Evolutionary conservation across 1,140 invertebrate genomes (phyloP).

Genomic region (Caenorhabditis tropicalis): DNA sequence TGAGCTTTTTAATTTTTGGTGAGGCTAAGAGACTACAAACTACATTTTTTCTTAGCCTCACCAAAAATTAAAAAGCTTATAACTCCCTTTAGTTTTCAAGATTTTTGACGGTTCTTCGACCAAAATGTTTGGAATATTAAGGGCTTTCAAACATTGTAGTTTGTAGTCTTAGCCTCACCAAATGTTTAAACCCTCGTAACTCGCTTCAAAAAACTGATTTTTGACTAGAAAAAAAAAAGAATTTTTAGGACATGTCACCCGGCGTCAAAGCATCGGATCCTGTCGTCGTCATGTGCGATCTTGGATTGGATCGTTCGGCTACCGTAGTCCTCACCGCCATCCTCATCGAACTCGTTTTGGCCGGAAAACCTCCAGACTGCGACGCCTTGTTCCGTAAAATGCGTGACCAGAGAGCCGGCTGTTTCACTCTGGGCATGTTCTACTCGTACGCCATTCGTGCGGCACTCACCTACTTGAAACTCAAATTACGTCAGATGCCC

Average conservation of each 20-base stretch:
- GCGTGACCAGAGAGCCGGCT: background rate
- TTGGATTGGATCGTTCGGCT: background rate
- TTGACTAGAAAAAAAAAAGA: background rate
- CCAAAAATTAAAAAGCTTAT: too few species aligned
- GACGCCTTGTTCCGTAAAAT: background rate
- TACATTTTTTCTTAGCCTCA: too few species aligned
- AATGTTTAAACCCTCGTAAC: background rate
- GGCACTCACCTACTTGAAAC: background rate
- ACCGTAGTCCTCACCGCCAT: slow-evolving; percentile 25
- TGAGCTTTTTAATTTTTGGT: too few species aligned
- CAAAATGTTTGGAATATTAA: too few species aligned
- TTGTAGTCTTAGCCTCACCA: too few species aligned
- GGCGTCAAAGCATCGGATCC: background rate
- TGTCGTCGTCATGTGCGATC: background rate
- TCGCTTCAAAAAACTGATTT: background rate
- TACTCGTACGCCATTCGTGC: slow-evolving; percentile 7
- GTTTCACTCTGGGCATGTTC: slow-evolving; percentile 4
- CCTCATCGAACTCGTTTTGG: background rate
- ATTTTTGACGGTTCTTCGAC: too few species aligned
- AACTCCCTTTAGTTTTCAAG: too few species aligned
- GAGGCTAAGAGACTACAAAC: too few species aligned
- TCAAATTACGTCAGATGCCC: background rate
- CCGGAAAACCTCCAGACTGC: background rate
- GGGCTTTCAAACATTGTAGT: too few species aligned
- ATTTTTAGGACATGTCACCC: background rate